Percentiles rank a stretch among this genome's conserved stretches.
Conservation (phyloP, 2,888 invertebrate species). For the Chouioia cunea region DNA sequence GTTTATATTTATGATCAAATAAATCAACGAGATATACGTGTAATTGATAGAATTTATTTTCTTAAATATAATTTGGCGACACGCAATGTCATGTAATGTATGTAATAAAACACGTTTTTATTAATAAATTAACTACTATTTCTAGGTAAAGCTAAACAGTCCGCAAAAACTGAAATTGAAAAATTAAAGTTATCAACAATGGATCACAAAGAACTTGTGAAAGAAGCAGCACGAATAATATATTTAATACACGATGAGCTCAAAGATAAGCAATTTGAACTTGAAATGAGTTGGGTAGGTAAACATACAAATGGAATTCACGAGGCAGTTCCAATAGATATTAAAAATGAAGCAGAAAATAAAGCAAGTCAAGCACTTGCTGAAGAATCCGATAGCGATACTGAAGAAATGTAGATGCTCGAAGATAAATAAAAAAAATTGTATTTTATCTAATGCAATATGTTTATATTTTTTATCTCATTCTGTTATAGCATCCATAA, state of each 20-base stretch:
- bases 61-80: no score
- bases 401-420: constrained; percentile 75
- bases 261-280: constrained; percentile 95
- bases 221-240: constrained; percentile 94
- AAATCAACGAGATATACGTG: no score
- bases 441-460: no score
- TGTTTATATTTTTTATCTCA: no score
- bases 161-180: constrained; percentile 99
- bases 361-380: constrained; percentile 90
- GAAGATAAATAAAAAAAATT: no score
- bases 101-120: no score
- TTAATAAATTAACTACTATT: no score
- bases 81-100: no score
- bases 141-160: constrained; percentile 92
- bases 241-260: constrained; percentile 93
- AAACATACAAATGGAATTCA: constrained; percentile 84
- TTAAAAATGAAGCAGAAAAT: constrained; percentile 87
- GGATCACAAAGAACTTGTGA: constrained; percentile 87
- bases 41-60: no score
- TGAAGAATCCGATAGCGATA: constrained; percentile 88
- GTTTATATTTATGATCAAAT: no score
- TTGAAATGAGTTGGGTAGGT: constrained; percentile 96
- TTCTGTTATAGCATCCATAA: no score
- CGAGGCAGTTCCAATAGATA: constrained; percentile 81
- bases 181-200: constrained; percentile 91